These are phyloP conservation scores for Anas bernieri DNA, from an alignment of 2,797 vertebrate species.

Conservation along the genomic window DNA sequence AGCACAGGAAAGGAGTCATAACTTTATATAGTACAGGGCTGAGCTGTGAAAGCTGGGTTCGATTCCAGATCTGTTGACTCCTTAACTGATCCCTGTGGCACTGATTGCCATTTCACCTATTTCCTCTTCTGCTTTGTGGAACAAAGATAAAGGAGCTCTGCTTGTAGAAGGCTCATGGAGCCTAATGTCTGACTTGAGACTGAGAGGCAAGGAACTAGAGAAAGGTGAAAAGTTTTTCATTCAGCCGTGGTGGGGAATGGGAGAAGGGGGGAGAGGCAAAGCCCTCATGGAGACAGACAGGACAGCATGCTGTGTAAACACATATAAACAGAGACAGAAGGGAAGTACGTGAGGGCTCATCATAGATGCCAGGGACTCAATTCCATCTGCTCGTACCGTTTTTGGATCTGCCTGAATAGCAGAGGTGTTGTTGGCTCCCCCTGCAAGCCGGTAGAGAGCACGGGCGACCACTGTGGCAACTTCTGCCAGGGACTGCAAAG, in stretches of 20 bases:
- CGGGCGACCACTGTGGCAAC: slow-evolving; percentile 88
- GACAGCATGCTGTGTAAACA: neutral
- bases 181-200: neutral
- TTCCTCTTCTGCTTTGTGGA: neutral
- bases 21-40: accelerated
- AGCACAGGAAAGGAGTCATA: neutral
- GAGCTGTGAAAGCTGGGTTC: neutral
- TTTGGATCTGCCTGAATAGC: slow-evolving; percentile 83
- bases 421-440: slow-evolving; percentile 70
- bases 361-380: neutral
- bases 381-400: slow-evolving; percentile 78
- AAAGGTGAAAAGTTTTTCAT: neutral
- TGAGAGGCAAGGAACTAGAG: neutral
- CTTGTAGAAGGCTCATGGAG: neutral
- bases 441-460: slow-evolving; percentile 87
- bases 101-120: neutral
- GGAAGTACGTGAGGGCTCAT: neutral
- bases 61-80: neutral
- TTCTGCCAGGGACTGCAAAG: slow-evolving; percentile 83
- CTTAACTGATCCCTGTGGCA: neutral
- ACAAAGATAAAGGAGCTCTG: neutral
- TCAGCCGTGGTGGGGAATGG: neutral
- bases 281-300: neutral
- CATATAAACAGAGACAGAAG: slow-evolving; percentile 7
- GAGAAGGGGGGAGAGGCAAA: neutral